Base-by-base conservation (phyloP, 2,888 invertebrate species). In the Cheilosia vulpina region DNA sequence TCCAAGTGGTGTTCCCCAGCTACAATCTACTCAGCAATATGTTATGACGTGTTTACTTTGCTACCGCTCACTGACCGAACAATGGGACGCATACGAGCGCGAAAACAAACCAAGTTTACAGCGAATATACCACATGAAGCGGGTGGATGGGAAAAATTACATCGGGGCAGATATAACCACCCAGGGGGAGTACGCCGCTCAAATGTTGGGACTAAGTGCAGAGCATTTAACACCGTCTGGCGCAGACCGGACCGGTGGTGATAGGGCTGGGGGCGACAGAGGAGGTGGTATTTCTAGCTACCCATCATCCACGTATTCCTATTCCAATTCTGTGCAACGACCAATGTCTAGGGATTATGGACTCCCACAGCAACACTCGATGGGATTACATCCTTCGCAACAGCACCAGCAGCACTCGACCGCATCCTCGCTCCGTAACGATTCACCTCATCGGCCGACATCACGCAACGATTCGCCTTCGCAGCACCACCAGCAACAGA, bases 121-220 rank as follows among this genome's bases (percentile, higher is more conserved):
- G 91, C 93, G 98, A 69, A 94, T 98, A 90, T 98, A 98, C 91
- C 98, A 98, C 96, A 94, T 98, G 93, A 98, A 98, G 92, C 93
- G 98, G 88, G 95, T 96, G 88, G 98, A 98, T 90, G 97, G 97
- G 90, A 97, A 97, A 84, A 96, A 96, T 0, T 98, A 96, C 89
- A 97, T 97, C 34, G 96, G 97, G 3, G 97, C 97, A 0, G 97
- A 97, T 92, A 96, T 98, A 95, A 95, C 96, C 66, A 94, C 97
- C 88, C 97, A 97, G 91, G 97, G 97, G 66, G 98, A 98, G 92
- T 98, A 98, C 93, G 98, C 97, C 65, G 97, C 98, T 27, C 97
- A 97, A 90, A 95, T 98, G 89, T 93, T 97, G 77, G 97, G 97
- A 0, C 93, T 97, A 65, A 94, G 94, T 87, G 94, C 94, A 75